Base-by-base conservation (phyloP, 2,797 vertebrate genomes). In the Dendrocincla fuliginosa region DNA sequence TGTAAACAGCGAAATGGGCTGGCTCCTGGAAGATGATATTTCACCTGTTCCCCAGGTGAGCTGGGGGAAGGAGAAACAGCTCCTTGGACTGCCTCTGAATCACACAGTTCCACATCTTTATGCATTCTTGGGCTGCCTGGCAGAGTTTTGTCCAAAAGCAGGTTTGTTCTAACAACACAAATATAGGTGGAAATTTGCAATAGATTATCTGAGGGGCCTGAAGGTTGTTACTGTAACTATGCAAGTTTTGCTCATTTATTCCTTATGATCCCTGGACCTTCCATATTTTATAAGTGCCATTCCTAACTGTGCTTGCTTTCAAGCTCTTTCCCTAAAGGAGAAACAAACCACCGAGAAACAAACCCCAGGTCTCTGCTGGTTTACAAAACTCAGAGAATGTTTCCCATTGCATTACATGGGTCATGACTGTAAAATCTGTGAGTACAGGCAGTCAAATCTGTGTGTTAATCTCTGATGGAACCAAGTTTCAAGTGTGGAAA, bases 381-480 rank as follows among this genome's bases (percentile, higher is more conserved):
- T 39, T 39, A 39, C 13, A 16, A 59, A 89, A 39, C 17, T 59
- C 28, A 49, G 33, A 67, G 46, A 56, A 7, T 14, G 4, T 49
- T 84, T 52, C 39, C 61, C 22, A 13, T 32, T 73, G 60, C 24
- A 14, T 87, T 79, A 24, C 30, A 4, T 16, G 49, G 24, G 35
- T 69, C 15, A 30, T 24, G 68, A 91, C 93, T 61, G 84, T 87
- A 95, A 97, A 97, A 93, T 80, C 96, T 95, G 73, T 94, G 95
- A 88, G 68, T 1, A 32, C 30, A 69, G 9, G 11, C 56, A 83
- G 35, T 69, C 69, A 64, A 55, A n/a, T 81, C 63, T 89, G 76
- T 76, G 76, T 84, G 78, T 96, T 98, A 96, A 97, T 97, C 96
- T 95, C 94, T 95, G 90, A 95, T 93, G 94, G 91, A 97, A 95